phyloP scores from a whole-genome alignment of 2,113 vertebrate genomes.

The Daboia siamensis region DNA sequence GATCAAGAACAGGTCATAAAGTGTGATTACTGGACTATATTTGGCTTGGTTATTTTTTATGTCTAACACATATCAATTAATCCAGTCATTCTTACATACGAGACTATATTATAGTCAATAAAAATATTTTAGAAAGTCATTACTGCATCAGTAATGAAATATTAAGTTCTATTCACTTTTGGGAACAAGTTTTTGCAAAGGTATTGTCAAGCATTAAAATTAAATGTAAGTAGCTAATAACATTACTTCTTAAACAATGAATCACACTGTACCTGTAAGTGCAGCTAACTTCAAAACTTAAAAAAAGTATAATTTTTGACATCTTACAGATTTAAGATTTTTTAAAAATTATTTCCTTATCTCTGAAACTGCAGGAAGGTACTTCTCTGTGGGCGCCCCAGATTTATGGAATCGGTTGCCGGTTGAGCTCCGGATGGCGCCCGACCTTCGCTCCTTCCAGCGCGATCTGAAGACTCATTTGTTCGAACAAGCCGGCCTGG shows the following conservation, averaged over 20 bases:
- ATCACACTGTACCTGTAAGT: neutral
- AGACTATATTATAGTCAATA: neutral
- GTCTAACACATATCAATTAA: neutral
- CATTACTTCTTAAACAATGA: neutral
- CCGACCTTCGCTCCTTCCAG: too few species aligned
- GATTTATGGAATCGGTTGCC: too few species aligned
- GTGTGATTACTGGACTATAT: neutral
- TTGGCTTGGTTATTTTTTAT: neutral
- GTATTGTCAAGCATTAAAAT: neutral
- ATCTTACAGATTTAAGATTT: neutral
- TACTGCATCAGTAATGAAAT: constrained; percentile 11
- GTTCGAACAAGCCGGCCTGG: too few species aligned
- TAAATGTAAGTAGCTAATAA: neutral
- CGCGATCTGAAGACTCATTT: too few species aligned
- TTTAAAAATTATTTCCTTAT: neutral
- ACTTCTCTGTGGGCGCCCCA: too few species aligned
- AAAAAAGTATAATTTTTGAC: neutral
- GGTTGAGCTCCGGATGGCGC: too few species aligned
- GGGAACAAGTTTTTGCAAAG: neutral
- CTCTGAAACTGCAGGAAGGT: neutral
- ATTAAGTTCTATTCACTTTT: neutral
- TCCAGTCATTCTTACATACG: neutral
- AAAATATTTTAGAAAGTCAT: neutral
- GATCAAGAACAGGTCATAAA: neutral
- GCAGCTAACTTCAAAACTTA: neutral